A percentile compares a stretch with the other conserved stretches of the same genome.
These are phyloP conservation scores for Argya squamiceps DNA, from an alignment of 2,797 vertebrate species.

Conservation along the genomic window DNA sequence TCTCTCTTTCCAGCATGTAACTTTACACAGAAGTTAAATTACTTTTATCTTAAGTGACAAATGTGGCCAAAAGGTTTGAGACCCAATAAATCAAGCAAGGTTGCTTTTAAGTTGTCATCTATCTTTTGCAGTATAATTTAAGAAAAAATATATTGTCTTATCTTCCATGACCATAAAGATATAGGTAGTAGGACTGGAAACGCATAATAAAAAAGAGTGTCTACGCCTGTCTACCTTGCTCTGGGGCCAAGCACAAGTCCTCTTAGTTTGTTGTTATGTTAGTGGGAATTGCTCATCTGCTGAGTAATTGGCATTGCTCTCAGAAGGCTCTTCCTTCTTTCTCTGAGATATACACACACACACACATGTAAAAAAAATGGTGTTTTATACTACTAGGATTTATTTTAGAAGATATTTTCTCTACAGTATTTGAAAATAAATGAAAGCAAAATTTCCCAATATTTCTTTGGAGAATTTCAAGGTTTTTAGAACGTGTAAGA, in stretches of 20 bases:
- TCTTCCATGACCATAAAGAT: not conserved
- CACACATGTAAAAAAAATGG: not conserved
- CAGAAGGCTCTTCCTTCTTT: not conserved
- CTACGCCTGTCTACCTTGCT: not conserved
- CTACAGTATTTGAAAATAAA: not conserved
- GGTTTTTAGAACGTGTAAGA: not conserved
- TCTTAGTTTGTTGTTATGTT: slow-evolving; percentile 16
- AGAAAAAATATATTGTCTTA: not conserved
- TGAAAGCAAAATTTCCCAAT: not conserved
- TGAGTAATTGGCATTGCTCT: not conserved
- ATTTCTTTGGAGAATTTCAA: not conserved
- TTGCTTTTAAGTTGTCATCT: slow-evolving; percentile 2
- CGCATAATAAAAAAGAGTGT: not conserved
- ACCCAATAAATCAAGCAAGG: slow-evolving; percentile 41
- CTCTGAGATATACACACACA: not conserved
- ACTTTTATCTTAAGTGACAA: not conserved
- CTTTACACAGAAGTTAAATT: not conserved
- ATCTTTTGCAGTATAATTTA: not conserved
- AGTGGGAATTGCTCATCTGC: not conserved
- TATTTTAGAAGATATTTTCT: not conserved
- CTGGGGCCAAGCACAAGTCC: not conserved
- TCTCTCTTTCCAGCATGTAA: not conserved
- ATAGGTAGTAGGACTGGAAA: not conserved
- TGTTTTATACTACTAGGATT: not conserved
- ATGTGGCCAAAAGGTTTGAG: slow-evolving; percentile 32